Percentiles rank a stretch among this genome's conserved stretches.
Conservation (phyloP, 1,140 invertebrate genomes). For the Calephelis nemesis region DNA sequence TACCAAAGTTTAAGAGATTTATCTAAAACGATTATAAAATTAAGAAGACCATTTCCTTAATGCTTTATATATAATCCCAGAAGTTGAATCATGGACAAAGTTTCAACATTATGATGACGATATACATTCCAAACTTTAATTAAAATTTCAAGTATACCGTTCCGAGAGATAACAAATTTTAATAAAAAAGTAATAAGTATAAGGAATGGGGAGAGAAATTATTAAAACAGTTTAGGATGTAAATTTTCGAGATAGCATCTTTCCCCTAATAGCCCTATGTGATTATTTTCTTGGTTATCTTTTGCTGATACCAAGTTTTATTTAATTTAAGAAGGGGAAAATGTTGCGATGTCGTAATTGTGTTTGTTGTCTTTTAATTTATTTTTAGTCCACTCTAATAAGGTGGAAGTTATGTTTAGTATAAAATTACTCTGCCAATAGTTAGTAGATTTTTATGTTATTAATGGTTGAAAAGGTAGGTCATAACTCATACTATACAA, state of each 20-base stretch:
- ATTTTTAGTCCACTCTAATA: too few species aligned
- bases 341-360: background rate
- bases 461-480: too few species aligned
- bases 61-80: constrained; percentile 28
- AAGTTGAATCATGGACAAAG: constrained; percentile 52
- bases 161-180: constrained; percentile 18
- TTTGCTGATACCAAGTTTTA: background rate
- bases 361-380: too few species aligned
- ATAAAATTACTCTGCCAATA: too few species aligned
- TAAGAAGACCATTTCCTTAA: background rate
- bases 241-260: constrained; percentile 16
- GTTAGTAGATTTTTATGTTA: too few species aligned
- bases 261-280: constrained; percentile 6
- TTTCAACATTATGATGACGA: constrained; percentile 36
- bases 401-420: too few species aligned
- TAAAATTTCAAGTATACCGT: constrained; percentile 50
- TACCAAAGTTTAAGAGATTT: constrained; percentile 16
- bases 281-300: constrained; percentile 14
- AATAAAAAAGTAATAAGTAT: constrained; percentile 26
- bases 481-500: too few species aligned
- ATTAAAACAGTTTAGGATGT: constrained; percentile 16
- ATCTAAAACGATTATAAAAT: constrained; percentile 6
- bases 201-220: constrained; percentile 20
- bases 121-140: constrained; percentile 56
- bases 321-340: background rate